A percentile compares a stretch with the other conserved stretches of the same genome.
Conservation (phyloP, 2,888 invertebrate genomes). For the Callosobruchus maculatus region DNA sequence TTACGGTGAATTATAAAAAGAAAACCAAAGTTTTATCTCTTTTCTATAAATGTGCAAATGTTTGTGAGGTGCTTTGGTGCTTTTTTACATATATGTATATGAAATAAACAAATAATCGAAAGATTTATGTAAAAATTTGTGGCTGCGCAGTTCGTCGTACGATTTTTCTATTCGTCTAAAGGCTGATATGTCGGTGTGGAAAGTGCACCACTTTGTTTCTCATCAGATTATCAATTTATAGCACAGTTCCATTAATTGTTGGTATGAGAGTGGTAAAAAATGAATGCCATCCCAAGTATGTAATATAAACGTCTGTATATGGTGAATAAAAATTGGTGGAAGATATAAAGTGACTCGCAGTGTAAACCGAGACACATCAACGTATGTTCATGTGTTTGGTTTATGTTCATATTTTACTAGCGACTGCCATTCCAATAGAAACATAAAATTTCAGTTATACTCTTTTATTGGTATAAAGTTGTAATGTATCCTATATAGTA, state of each 20-base stretch:
- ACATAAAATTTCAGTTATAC: too few species aligned
- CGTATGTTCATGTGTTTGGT: too few species aligned
- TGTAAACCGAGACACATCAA: too few species aligned
- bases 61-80: conserved; percentile 11
- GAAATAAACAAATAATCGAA: conserved; percentile 6
- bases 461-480: too few species aligned
- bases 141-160: not conserved
- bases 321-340: too few species aligned
- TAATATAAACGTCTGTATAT: too few species aligned
- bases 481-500: too few species aligned
- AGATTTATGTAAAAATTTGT: conserved; percentile 1
- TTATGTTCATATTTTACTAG: too few species aligned
- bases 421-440: too few species aligned
- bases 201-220: not conserved
- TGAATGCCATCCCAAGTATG: too few species aligned
- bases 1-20: not conserved
- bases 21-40: not conserved
- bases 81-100: not conserved
- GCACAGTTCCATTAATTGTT: not conserved
- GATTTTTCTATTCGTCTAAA: not conserved
- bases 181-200: not conserved
- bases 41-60: conserved; percentile 10
- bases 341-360: too few species aligned
- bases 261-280: not conserved
- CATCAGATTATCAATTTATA: not conserved